Percentiles rank a stretch among this genome's conserved stretches.
These are phyloP conservation scores for Apus apus DNA, from an alignment of 2,113 vertebrate genomes.

Conservation along the genomic window DNA sequence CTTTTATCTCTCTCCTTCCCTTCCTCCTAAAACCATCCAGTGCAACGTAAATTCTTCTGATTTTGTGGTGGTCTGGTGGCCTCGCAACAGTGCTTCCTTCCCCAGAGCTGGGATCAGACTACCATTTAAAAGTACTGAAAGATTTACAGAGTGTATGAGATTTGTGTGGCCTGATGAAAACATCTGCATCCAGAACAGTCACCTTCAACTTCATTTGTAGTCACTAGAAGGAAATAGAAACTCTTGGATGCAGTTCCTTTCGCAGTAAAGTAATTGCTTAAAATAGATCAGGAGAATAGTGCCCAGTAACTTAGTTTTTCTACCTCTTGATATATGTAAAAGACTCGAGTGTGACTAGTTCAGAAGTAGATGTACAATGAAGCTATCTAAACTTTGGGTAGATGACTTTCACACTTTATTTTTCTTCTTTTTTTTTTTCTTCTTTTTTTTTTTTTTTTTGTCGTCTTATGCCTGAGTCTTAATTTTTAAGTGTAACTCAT, in stretches of 20 bases:
- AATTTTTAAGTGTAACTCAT: slow-evolving; percentile 35
- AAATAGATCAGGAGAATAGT: neutral
- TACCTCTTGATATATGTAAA: neutral
- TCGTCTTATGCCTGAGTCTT: neutral
- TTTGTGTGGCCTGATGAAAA: neutral
- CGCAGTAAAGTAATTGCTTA: neutral
- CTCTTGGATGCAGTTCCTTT: neutral
- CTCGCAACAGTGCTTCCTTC: neutral
- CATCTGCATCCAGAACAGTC: neutral
- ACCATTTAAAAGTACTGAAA: neutral
- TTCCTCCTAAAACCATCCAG: neutral
- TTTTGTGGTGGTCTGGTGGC: neutral
- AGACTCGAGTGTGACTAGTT: neutral
- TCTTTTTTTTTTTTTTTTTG: neutral
- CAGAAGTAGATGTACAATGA: neutral
- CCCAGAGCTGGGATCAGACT: neutral
- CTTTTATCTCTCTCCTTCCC: neutral
- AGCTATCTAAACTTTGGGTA: neutral
- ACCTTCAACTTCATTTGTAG: neutral
- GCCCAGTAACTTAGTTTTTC: neutral
- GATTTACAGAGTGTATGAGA: neutral
- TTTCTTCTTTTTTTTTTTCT: too few species aligned
- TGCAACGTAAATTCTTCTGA: neutral
- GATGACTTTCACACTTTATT: neutral
- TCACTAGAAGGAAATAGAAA: neutral